Conservation (phyloP, 2,113 vertebrate species). For the Ciconia boyciana region DNA sequence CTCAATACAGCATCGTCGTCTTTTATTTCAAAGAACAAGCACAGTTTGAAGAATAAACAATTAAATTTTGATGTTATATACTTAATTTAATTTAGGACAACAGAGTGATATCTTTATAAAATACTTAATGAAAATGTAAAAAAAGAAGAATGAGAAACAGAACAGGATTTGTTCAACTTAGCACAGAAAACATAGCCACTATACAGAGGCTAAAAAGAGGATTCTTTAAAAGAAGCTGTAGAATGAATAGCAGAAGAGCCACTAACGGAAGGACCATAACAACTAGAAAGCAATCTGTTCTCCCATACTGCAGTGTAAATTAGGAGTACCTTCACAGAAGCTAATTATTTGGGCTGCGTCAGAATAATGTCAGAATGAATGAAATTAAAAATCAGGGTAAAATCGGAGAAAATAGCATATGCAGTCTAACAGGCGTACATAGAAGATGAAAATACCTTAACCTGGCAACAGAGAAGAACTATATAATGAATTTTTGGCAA, state of each 20-base stretch:
- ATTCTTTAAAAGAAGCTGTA: neutral
- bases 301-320: neutral
- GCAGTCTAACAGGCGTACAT: neutral
- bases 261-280: neutral
- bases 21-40: neutral
- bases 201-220: neutral
- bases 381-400: neutral
- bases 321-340: neutral
- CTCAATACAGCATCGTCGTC: neutral
- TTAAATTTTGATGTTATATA: neutral
- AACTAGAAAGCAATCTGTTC: neutral
- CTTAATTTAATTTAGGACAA: neutral
- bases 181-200: neutral
- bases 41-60: neutral
- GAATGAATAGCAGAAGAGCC: neutral
- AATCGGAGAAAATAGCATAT: neutral
- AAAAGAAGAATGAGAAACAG: neutral
- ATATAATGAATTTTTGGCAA: neutral
- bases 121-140: neutral
- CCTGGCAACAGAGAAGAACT: neutral
- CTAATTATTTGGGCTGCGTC: neutral
- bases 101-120: neutral
- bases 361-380: neutral
- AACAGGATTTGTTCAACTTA: neutral
- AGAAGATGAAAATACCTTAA: neutral